Base-by-base conservation (phyloP, 2,888 invertebrate genomes). In the Drosophila putrida region DNA sequence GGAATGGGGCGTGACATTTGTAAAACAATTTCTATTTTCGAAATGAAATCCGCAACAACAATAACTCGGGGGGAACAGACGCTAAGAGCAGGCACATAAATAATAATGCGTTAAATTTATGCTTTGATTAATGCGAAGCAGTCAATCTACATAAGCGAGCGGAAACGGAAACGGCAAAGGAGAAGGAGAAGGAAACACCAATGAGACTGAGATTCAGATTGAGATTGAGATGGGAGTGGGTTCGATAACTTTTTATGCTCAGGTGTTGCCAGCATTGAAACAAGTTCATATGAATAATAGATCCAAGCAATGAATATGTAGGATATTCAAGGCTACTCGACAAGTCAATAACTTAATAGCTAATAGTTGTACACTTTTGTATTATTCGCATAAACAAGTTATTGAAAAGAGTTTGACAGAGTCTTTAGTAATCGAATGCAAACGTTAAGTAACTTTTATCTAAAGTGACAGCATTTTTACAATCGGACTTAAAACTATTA, bases 31-130 rank as follows among this genome's bases (percentile, higher is more conserved):
- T 88, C 83, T 86, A 82, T 87, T 83, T 84, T 69, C 71, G 68
- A 82, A 83, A 83, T 84, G 84, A 87, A 87, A 84, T 80, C 82
- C 72, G 72, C 55, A 75, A 64, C 66, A 75, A 67, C 70, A 74
- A 60, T 44, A 65, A 54, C 15, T 20, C 20, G 44, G 57, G 62
- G 15, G 27, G 11, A 66, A 55, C 53, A 60, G 62, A 53, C 63
- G 73, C 55, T 49, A 46, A 54, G 65, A 67, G 70, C 74, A 68
- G 72, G 70, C 70, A 82, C 88, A 86, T 88, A 86, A 88, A 86
- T 88, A 86, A 86, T 88, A 86, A 88, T 86, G 88, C 85, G 88
- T 88, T 84, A 80, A 83, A 86, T 88, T 86, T 88, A 88, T 83
- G 86, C 78, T 78, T 61, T 86, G 85, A 86, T 86, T 86, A 86